Conservation (phyloP, 2,888 invertebrate species). For the Cantharis lateralis region DNA sequence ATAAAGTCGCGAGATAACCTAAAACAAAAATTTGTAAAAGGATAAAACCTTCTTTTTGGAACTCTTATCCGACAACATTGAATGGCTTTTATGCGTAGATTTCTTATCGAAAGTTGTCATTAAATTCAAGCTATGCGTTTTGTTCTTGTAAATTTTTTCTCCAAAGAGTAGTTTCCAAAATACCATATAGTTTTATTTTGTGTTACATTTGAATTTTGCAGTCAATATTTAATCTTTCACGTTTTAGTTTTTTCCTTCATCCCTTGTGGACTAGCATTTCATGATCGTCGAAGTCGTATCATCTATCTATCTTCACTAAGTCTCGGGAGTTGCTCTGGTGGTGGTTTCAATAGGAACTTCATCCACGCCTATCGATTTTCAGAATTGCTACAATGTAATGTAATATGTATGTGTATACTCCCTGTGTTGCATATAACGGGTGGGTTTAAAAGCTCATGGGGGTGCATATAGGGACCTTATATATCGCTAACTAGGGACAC, state of each 20-base stretch:
- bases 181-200: background rate
- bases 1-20: background rate
- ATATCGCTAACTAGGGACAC: background rate
- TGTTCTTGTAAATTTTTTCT: background rate
- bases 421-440: conserved; percentile 11
- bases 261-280: conserved; percentile 8
- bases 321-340: conserved; percentile 13
- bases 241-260: background rate
- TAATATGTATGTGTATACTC: conserved; percentile 13
- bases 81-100: background rate
- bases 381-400: conserved; percentile 8
- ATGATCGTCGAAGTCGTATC: conserved; percentile 14
- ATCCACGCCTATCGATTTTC: conserved; percentile 24
- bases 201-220: background rate
- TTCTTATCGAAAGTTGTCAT: conserved; percentile 3
- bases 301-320: conserved; percentile 21
- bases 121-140: background rate
- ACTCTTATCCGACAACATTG: conserved; percentile 1
- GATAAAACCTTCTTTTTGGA: background rate
- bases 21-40: background rate
- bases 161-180: background rate
- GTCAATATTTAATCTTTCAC: background rate
- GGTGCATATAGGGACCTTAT: background rate
- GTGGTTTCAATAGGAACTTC: conserved; percentile 28
- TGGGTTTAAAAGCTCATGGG: background rate